These are phyloP conservation scores for Lytechinus pictus DNA, from an alignment of 35 echinoderm and acorn worm species.

Conservation along the genomic window DNA sequence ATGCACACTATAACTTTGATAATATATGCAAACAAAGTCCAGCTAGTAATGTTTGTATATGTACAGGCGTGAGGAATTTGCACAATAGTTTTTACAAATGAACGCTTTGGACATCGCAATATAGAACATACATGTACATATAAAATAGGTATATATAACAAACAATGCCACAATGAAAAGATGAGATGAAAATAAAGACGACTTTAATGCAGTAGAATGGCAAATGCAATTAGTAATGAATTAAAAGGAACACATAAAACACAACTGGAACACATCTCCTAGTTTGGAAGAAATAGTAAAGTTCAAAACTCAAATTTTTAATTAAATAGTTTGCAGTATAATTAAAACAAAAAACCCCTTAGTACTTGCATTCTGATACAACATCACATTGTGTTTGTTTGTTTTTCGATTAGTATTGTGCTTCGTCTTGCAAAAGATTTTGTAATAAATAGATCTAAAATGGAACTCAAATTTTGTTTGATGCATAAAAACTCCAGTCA, in stretches of 20 bases:
- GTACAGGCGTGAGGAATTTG: slow-evolving; percentile 17
- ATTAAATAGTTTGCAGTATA: too few relatives aligned
- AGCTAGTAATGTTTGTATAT: slow-evolving; percentile 31
- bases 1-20: slow-evolving; percentile 24
- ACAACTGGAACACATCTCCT: not conserved
- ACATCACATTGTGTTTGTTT: too few relatives aligned
- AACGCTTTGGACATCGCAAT: slow-evolving; percentile 18
- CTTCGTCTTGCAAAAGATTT: too few relatives aligned
- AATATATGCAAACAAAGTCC: slow-evolving; percentile 42
- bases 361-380: too few relatives aligned
- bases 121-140: not conserved
- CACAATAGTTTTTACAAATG: slow-evolving; percentile 4
- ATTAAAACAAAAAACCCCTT: too few relatives aligned
- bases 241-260: not conserved
- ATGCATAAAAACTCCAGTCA: too few relatives aligned
- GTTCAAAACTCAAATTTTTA: too few relatives aligned
- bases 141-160: not conserved
- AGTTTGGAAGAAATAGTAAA: too few relatives aligned
- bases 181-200: not conserved
- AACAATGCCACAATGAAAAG: not conserved
- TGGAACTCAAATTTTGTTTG: too few relatives aligned
- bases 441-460: too few relatives aligned
- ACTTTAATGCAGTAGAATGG: not conserved
- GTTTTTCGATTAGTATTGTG: too few relatives aligned
- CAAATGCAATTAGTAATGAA: not conserved